Base-by-base conservation (phyloP, 2,888 invertebrate species). In the Diabrotica balteata region DNA sequence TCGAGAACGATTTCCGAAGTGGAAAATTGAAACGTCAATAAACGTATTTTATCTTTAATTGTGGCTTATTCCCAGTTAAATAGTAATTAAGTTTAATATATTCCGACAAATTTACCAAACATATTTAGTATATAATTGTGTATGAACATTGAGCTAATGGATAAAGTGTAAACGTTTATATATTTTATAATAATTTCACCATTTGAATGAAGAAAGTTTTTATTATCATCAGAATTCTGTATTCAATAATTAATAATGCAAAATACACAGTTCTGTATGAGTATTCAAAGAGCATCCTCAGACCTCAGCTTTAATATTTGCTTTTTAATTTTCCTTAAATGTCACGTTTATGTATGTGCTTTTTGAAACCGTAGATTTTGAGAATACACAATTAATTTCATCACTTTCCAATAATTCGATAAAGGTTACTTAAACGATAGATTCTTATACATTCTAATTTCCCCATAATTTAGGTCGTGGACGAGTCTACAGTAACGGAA, bases 401-500 rank as follows among this genome's bases (percentile, higher is more conserved):
- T 60, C 68, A 64, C 62, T 68, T 58, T 57, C 62, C 4, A 43
- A 51, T 50, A 11, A 55, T 57, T 62, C 71, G 67, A 66, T 47
- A 59, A 59, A 53, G 68, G 71, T 64, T 49, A 61, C 32, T 32
- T 4, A 64, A 52, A 64, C 46, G 22, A 45, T 64, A 57, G 58
- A 60, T 58, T 61, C 59, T 75, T 74, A 57, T 72, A 73, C 59
- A 63, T 58, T 72, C 72, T 76, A 73, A 76, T 77, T 76, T 76
- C 67, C 68, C 75, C 72, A 76, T 75, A 76, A 77, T 80, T 73
- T 84, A 95, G 94, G 95, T 95, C 70, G 93, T 95, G 66, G 95
- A 95, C 83, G 94, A 94, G 81, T 91, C 88, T 78, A 86, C 90
- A 59, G 88, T 91, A 73, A 91, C 91, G 54, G 93, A 92, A 79